phyloP scores from a whole-genome alignment of 2,888 invertebrate genomes.

The Chloroclysta siterata region DNA sequence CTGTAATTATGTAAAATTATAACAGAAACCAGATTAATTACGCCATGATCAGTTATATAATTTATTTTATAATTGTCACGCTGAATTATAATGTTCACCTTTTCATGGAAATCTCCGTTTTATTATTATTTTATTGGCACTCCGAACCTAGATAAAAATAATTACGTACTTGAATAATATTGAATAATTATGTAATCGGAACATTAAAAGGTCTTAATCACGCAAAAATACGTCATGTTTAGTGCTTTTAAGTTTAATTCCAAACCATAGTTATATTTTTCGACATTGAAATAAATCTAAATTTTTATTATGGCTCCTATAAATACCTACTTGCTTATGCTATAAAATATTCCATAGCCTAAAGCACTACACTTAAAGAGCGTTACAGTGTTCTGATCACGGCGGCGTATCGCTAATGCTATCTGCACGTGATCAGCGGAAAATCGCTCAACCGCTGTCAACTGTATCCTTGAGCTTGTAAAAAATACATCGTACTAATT shows the following conservation, averaged over 20 bases:
- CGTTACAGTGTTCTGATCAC: conserved; percentile 18
- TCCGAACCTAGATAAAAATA: conserved; percentile 22
- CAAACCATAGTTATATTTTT: background rate
- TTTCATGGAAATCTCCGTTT: conserved; percentile 14
- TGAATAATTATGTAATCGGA: conserved; percentile 14
- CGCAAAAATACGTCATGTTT: background rate
- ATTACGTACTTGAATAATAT: conserved; percentile 6
- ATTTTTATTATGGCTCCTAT: background rate
- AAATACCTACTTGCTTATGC: background rate
- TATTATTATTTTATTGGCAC: conserved; percentile 22
- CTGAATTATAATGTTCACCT: conserved; percentile 17
- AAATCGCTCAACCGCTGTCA: conserved; percentile 46
- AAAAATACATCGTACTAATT: conserved; percentile 31
- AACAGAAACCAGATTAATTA: background rate
- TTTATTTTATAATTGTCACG: conserved; percentile 4
- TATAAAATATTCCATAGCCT: conserved; percentile 6
- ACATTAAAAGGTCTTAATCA: background rate
- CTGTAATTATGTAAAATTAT: background rate
- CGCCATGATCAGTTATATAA: background rate
- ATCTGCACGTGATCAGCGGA: conserved; percentile 47
- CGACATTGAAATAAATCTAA: too few relatives aligned
- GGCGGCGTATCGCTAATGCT: conserved; percentile 19
- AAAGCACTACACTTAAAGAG: conserved; percentile 1
- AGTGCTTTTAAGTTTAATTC: background rate
- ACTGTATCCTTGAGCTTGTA: conserved; percentile 39